Conservation (phyloP, 2,888 invertebrate species). For the Drosophila multiciliata region DNA sequence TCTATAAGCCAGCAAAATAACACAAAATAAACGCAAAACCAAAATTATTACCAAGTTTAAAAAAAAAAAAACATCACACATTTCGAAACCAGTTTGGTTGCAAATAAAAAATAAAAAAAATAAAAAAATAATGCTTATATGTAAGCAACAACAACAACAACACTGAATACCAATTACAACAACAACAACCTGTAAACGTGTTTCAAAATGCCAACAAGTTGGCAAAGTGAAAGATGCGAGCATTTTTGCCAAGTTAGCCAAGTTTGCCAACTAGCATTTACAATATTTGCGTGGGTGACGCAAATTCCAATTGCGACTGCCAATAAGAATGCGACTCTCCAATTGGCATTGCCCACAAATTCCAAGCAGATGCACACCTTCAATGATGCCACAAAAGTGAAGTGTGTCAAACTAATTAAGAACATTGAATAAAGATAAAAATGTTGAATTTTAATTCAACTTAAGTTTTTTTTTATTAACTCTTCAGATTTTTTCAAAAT, state of each 20-base stretch:
- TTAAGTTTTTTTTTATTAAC: neutral
- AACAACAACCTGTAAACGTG: constrained; percentile 48
- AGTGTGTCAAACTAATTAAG: neutral
- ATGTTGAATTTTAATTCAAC: neutral
- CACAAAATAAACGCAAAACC: neutral
- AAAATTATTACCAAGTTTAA: constrained; percentile 23
- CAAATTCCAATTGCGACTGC: constrained; percentile 24
- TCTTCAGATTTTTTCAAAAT: neutral
- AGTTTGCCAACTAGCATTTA: constrained; percentile 18
- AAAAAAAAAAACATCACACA: constrained; percentile 18
- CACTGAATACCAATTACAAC: constrained; percentile 14
- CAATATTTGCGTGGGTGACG: constrained; percentile 44
- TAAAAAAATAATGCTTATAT: constrained; percentile 21
- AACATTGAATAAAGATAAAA: neutral
- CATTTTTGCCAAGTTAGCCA: constrained; percentile 20
- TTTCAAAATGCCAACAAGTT: constrained; percentile 60
- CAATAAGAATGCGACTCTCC: constrained; percentile 17
- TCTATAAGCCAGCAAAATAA: neutral
- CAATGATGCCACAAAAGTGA: neutral
- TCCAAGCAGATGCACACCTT: constrained; percentile 33
- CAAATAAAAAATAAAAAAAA: neutral
- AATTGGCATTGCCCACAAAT: constrained; percentile 11
- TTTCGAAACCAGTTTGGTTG: constrained; percentile 56
- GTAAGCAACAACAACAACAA: constrained; percentile 19
- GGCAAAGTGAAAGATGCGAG: constrained; percentile 39